Percentiles rank a stretch among this genome's conserved stretches.
phyloP scores from a whole-genome alignment of 2,113 vertebrate genomes.

The Tonatia bakeri region DNA sequence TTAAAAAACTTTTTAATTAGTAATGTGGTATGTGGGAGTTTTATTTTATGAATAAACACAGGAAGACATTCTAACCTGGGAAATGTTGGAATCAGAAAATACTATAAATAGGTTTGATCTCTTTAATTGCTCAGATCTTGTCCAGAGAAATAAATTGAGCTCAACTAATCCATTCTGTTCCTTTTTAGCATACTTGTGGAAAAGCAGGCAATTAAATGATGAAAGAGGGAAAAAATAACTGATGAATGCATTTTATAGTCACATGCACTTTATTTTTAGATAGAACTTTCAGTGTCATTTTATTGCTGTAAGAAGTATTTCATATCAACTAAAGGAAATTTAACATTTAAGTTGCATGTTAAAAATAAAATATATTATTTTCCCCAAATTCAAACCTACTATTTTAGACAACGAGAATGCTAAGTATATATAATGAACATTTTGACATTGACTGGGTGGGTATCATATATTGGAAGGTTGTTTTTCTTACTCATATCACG shows the following conservation, averaged over 20 bases:
- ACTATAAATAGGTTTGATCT: constrained; percentile 74
- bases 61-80: constrained; percentile 59
- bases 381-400: neutral
- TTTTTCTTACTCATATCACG: neutral
- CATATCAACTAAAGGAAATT: constrained; percentile 47
- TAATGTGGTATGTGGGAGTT: constrained; percentile 40
- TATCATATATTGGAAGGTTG: neutral
- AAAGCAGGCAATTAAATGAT: constrained; percentile 79
- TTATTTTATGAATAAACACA: constrained; percentile 66
- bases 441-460: neutral
- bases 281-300: constrained; percentile 68
- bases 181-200: constrained; percentile 76
- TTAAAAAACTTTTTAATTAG: constrained; percentile 39
- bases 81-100: constrained; percentile 72
- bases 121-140: constrained; percentile 79
- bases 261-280: constrained; percentile 74
- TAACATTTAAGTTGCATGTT: constrained; percentile 49
- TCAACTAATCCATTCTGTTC: constrained; percentile 73
- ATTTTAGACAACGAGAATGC: neutral
- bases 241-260: constrained; percentile 72
- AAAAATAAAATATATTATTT: constrained; percentile 60
- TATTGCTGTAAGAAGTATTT: constrained; percentile 66
- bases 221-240: constrained; percentile 71
- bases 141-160: constrained; percentile 74
- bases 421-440: neutral